phyloP scores from a whole-genome alignment of 2,888 invertebrate species.

The Hedychridium roseum region DNA sequence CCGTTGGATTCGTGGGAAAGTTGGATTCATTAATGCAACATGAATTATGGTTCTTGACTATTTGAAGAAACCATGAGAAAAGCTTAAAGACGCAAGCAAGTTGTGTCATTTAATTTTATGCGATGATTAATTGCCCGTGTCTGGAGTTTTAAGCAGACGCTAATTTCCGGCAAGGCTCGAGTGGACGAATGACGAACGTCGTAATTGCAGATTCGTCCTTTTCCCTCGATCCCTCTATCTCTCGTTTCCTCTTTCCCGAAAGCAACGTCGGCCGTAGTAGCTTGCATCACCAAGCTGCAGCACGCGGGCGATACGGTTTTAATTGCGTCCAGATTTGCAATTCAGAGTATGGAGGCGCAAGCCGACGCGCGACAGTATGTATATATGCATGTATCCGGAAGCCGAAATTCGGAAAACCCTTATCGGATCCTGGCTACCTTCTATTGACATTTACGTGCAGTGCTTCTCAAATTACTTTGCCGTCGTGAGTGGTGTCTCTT shows the following conservation, averaged over 20 bases:
- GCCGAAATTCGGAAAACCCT: not conserved
- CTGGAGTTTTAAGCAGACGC: slow-evolving; percentile 30
- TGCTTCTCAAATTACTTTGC: too few species aligned
- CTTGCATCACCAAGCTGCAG: slow-evolving; percentile 9
- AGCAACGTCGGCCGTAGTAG: slow-evolving; percentile 20
- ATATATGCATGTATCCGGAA: slow-evolving; percentile 1
- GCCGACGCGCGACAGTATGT: slow-evolving; percentile 27
- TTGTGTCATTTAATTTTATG: too few species aligned
- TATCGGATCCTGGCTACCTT: too few species aligned
- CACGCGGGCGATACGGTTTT: slow-evolving; percentile 48
- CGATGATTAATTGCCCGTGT: slow-evolving; percentile 28
- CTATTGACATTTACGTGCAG: too few species aligned
- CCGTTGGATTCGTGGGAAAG: too few species aligned
- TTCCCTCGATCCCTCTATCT: too few species aligned
- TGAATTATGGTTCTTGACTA: too few species aligned
- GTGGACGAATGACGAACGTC: slow-evolving; percentile 27
- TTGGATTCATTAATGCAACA: too few species aligned
- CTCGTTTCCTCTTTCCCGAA: slow-evolving; percentile 12
- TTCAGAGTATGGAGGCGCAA: slow-evolving; percentile 40
- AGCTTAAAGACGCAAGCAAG: too few species aligned
- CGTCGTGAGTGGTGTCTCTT: too few species aligned
- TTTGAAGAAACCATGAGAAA: too few species aligned
- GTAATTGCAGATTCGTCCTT: slow-evolving; percentile 51
- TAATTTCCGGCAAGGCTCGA: slow-evolving; percentile 30
- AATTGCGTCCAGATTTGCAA: slow-evolving; percentile 53